A percentile compares a stretch with the other conserved stretches of the same genome.
These are phyloP conservation scores for Heterocephalus glaber DNA, from an alignment of 2,113 vertebrate species.

Conservation along the genomic window DNA sequence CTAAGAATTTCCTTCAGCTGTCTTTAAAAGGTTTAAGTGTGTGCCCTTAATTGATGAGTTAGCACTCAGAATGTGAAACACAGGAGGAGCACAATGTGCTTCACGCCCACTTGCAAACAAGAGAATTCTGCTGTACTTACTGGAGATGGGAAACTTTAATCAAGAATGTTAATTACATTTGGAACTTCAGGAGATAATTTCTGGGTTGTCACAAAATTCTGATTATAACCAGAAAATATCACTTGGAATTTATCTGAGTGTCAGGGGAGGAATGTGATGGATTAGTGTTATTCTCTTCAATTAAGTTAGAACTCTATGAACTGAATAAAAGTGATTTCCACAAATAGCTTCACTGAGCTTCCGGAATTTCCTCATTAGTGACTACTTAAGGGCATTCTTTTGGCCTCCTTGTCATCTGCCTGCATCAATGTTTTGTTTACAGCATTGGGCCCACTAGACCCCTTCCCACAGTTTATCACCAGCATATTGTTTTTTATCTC, in stretches of 20 bases:
- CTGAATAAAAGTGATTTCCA: constrained; percentile 1
- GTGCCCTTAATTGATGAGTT: constrained; percentile 82
- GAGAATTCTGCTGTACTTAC: constrained; percentile 64
- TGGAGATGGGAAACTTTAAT: constrained; percentile 36
- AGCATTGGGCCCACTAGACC: not conserved
- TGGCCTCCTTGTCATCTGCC: not conserved
- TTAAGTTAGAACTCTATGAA: constrained; percentile 13
- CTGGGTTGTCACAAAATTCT: constrained; percentile 58
- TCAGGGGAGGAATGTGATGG: constrained; percentile 18
- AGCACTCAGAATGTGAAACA: constrained; percentile 79
- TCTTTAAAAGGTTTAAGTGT: constrained; percentile 77
- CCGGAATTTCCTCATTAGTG: not conserved
- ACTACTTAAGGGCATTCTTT: not conserved
- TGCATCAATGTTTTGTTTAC: not conserved
- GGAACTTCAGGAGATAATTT: constrained; percentile 49
- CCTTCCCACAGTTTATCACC: not conserved
- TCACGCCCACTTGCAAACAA: constrained; percentile 71
- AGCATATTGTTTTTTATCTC: not conserved
- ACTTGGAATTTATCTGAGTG: constrained; percentile 39
- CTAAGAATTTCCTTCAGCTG: constrained; percentile 70
- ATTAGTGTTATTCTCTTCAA: constrained; percentile 6
- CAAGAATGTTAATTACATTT: constrained; percentile 36
- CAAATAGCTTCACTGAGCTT: not conserved
- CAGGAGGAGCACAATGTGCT: constrained; percentile 55
- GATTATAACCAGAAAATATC: constrained; percentile 35